Conservation (phyloP, 2,113 vertebrate genomes). For the Oxygymnocypris stewartii region DNA sequence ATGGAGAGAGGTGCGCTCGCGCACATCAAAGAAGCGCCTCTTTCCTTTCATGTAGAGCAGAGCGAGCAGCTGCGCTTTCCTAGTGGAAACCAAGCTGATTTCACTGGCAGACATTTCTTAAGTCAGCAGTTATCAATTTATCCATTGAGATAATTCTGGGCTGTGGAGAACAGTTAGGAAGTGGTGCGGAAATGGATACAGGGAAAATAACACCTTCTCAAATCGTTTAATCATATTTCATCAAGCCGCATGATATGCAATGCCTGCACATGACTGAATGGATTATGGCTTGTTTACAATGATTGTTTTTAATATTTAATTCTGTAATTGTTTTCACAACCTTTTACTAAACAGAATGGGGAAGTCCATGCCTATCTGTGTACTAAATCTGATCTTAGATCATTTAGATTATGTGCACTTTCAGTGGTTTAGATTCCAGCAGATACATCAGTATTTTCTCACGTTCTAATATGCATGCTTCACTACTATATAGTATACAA, state of each 20-base stretch:
- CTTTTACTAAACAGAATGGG: neutral
- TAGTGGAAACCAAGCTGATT: neutral
- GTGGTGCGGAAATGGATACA: neutral
- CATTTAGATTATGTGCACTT: neutral
- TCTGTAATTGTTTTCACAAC: neutral
- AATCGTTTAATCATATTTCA: constrained; percentile 46
- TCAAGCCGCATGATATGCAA: constrained; percentile 36
- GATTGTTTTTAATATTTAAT: neutral
- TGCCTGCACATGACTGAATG: neutral
- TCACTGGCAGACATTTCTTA: neutral
- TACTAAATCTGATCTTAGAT: neutral
- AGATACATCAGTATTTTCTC: neutral
- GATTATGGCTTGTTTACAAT: neutral
- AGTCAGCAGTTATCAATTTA: neutral
- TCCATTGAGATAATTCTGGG: neutral
- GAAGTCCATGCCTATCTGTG: neutral
- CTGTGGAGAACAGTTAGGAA: neutral
- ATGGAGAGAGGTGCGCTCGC: constrained; percentile 40
- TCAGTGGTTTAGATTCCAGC: neutral
- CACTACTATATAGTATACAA: neutral
- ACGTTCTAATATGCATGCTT: neutral
- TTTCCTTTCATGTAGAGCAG: constrained; percentile 50
- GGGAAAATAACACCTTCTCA: neutral
- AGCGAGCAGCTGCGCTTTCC: neutral
- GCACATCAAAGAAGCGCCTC: constrained; percentile 33